A percentile compares a stretch with the other conserved stretches of the same genome.
Conservation (phyloP, 2,888 invertebrate genomes). For the Diaphora mendica region DNA sequence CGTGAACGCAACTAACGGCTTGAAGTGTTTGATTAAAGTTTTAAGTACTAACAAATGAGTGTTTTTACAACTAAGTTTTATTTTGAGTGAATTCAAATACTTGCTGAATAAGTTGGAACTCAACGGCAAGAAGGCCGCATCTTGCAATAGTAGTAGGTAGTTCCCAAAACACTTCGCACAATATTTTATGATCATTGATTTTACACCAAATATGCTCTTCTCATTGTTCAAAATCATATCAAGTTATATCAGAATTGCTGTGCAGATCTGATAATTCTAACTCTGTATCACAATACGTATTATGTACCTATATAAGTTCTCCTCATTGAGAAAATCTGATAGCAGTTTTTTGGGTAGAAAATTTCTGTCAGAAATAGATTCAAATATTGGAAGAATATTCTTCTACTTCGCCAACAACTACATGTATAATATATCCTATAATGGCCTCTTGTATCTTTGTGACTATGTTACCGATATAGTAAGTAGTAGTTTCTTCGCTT, state of each 20-base stretch:
- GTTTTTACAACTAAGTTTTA: slow-evolving; percentile 78
- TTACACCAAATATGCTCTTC: slow-evolving; percentile 47
- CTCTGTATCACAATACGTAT: slow-evolving; percentile 38
- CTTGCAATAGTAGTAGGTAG: slow-evolving; percentile 78
- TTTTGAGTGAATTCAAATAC: slow-evolving; percentile 66
- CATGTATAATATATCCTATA: slow-evolving; percentile 33
- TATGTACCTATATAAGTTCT: slow-evolving; percentile 45
- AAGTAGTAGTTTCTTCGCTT: slow-evolving; percentile 33
- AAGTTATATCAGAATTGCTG: slow-evolving; percentile 46
- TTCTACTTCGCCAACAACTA: slow-evolving; percentile 41
- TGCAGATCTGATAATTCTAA: slow-evolving; percentile 52
- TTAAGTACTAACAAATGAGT: slow-evolving; percentile 82
- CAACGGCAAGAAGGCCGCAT: slow-evolving; percentile 75
- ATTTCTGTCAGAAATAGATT: slow-evolving; percentile 45
- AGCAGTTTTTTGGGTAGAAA: slow-evolving; percentile 43
- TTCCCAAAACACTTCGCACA: slow-evolving; percentile 73
- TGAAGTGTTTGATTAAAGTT: slow-evolving; percentile 77
- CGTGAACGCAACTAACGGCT: slow-evolving; percentile 82
- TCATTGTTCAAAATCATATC: slow-evolving; percentile 53
- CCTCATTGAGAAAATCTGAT: slow-evolving; percentile 34
- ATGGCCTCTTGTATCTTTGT: slow-evolving; percentile 43
- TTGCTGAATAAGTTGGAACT: slow-evolving; percentile 58
- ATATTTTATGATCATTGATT: slow-evolving; percentile 59
- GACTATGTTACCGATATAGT: slow-evolving; percentile 38
- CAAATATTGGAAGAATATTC: slow-evolving; percentile 41